Percentiles rank a stretch among this genome's conserved stretches.
phyloP scores from a whole-genome alignment of 2,888 invertebrate species.

The Sturmia bella region DNA sequence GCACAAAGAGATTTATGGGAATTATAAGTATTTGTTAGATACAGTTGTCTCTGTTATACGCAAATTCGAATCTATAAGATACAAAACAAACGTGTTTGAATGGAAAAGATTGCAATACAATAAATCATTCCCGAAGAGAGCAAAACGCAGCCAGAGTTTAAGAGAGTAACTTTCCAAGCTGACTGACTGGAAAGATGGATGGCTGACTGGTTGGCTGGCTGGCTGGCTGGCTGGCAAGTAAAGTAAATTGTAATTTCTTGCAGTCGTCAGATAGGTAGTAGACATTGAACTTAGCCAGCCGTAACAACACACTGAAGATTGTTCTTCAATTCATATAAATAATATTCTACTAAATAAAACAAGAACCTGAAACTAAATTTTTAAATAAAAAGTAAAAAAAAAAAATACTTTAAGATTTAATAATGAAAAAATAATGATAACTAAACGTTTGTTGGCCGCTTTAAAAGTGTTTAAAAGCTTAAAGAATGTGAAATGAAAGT shows the following conservation, averaged over 20 bases:
- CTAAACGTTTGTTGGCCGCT: background rate
- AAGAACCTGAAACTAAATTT: conserved; percentile 45
- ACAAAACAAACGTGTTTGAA: conserved; percentile 47
- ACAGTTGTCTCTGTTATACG: conserved; percentile 55
- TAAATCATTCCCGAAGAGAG: background rate
- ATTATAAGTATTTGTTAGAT: conserved; percentile 48
- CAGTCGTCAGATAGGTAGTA: conserved; percentile 70
- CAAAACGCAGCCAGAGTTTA: background rate
- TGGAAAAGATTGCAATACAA: conserved; percentile 45
- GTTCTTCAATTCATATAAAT: conserved; percentile 57
- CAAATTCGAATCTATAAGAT: conserved; percentile 40
- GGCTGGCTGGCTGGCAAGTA: conserved; percentile 16
- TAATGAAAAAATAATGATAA: conserved; percentile 27
- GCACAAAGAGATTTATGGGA: conserved; percentile 46
- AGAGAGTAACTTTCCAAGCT: conserved; percentile 41
- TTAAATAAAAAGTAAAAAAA: conserved; percentile 41
- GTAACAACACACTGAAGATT: conserved; percentile 57
- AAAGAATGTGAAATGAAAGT: conserved; percentile 13
- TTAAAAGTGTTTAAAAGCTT: conserved; percentile 17
- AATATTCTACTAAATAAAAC: conserved; percentile 53
- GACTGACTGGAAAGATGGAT: conserved; percentile 44
- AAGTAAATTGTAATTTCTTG: conserved; percentile 67
- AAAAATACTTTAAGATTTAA: conserved; percentile 26
- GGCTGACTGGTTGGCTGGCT: conserved; percentile 11
- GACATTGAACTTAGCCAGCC: conserved; percentile 71